phyloP scores from a whole-genome alignment of 2,113 vertebrate species.

The Brachyhypopomus gauderio region DNA sequence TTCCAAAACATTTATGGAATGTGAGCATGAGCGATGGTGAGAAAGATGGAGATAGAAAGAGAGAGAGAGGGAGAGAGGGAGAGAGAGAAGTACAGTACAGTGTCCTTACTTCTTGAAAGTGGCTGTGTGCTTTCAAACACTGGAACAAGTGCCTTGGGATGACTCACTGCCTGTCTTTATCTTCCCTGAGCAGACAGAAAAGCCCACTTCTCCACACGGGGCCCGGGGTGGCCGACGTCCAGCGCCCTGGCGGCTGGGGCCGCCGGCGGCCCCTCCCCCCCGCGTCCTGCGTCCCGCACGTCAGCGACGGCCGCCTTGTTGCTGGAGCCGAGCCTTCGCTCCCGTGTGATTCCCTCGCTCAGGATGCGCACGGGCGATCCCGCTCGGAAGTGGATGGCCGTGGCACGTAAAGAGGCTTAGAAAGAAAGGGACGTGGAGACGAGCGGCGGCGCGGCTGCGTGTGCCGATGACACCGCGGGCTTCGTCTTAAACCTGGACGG shows the following conservation, averaged over 20 bases:
- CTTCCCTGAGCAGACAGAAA: constrained; percentile 36
- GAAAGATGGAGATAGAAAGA: not conserved
- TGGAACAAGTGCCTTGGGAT: constrained; percentile 25
- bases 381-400: not conserved
- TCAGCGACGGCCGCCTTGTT: not conserved
- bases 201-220: constrained; percentile 1
- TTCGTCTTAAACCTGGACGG: constrained; percentile 44
- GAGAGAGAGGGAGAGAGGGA: not conserved
- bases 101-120: constrained; percentile 40
- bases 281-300: not conserved
- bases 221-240: not conserved
- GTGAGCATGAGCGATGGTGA: not conserved
- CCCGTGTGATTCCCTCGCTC: not conserved
- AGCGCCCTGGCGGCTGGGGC: not conserved
- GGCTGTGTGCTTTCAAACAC: constrained; percentile 18
- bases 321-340: not conserved
- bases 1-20: constrained; percentile 27
- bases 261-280: not conserved
- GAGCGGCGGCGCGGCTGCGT: not conserved
- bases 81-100: constrained; percentile 4
- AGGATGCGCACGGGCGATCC: not conserved
- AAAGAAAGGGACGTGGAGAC: constrained; percentile 8
- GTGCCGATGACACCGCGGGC: constrained; percentile 40
- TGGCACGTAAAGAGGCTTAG: not conserved
- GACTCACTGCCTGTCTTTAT: constrained; percentile 35